phyloP scores from a whole-genome alignment of 2,113 vertebrate genomes.

The Pituophis catenifer region DNA sequence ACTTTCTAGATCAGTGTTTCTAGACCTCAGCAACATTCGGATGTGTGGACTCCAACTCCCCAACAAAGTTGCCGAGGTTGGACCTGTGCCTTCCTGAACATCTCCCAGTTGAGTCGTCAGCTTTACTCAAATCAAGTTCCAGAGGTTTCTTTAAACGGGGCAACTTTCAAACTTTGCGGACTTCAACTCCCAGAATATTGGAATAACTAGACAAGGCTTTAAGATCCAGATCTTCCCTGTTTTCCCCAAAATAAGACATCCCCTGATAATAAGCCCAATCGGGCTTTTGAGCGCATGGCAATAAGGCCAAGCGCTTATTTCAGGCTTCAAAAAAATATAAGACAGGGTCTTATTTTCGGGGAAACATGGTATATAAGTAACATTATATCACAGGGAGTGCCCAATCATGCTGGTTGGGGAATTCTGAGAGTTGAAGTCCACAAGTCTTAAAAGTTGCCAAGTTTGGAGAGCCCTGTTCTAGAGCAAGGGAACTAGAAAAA shows the following conservation, averaged over 20 bases:
- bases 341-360: too few species aligned
- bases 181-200: not conserved
- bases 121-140: not conserved
- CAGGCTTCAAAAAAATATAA: too few species aligned
- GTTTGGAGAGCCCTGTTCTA: not conserved
- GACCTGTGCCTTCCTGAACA: too few species aligned
- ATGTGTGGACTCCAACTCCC: not conserved
- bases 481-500: not conserved
- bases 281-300: too few species aligned
- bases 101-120: not conserved
- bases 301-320: too few species aligned
- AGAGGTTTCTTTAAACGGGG: not conserved
- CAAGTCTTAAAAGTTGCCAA: not conserved
- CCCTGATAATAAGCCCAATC: too few species aligned
- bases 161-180: not conserved
- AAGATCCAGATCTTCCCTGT: not conserved
- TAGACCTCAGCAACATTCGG: not conserved
- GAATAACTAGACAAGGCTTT: not conserved
- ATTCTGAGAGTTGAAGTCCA: not conserved
- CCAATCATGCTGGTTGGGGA: not conserved
- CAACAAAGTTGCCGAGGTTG: not conserved
- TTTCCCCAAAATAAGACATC: too few species aligned
- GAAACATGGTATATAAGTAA: not conserved
- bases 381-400: not conserved
- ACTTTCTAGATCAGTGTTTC: not conserved